Evolutionary conservation across 1,140 invertebrate species (phyloP).

Genomic region (Scaptomyza montana): DNA sequence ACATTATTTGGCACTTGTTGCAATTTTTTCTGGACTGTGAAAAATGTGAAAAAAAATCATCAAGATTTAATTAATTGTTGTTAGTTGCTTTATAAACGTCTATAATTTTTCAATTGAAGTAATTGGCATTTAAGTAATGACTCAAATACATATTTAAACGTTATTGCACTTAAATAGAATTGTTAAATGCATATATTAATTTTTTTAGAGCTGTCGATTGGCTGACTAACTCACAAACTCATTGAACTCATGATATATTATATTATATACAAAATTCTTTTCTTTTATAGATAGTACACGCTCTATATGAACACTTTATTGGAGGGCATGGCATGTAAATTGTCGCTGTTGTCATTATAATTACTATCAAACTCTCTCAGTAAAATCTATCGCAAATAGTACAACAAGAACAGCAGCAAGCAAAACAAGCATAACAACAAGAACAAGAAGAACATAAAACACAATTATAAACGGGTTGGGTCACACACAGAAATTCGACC

Average conservation of each 20-base stretch:
- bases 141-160: too few species aligned
- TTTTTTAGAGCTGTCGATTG: slow-evolving; percentile 16
- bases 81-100: background rate
- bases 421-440: slow-evolving; percentile 9
- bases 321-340: slow-evolving; percentile 57
- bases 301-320: slow-evolving; percentile 9
- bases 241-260: slow-evolving; percentile 21
- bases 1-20: too few species aligned
- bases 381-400: slow-evolving; percentile 52
- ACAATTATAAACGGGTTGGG: slow-evolving; percentile 67
- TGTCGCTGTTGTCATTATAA: slow-evolving; percentile 65
- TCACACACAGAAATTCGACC: slow-evolving; percentile 33
- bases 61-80: too few species aligned
- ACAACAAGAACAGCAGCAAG: slow-evolving; percentile 18
- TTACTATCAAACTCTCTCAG: slow-evolving; percentile 60
- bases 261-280: slow-evolving; percentile 10
- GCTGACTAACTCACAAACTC: slow-evolving; percentile 12
- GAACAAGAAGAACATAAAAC: slow-evolving; percentile 50
- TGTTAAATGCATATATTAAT: slow-evolving; percentile 9
- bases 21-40: too few species aligned
- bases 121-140: too few species aligned
- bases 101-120: background rate
- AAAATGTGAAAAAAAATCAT: too few species aligned
- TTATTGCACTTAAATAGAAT: background rate
- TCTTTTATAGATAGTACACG: background rate